These are phyloP conservation scores for Cetonia aurata DNA, from an alignment of 2,888 invertebrate genomes.

Conservation along the genomic window DNA sequence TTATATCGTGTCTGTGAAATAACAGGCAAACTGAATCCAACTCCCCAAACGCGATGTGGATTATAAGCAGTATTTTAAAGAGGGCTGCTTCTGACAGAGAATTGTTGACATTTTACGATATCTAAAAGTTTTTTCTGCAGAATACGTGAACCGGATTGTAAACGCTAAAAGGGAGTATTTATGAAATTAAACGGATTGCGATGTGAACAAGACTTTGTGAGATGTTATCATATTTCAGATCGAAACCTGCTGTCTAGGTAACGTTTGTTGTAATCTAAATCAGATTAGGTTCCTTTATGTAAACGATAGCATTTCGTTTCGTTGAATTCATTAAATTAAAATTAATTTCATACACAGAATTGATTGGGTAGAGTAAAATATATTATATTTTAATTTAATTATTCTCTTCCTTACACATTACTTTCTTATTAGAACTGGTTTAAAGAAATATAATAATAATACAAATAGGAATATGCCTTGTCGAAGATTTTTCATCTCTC, in stretches of 20 bases:
- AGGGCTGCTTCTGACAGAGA: constrained; percentile 51
- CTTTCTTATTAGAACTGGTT: constrained; percentile 47
- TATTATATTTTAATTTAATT: constrained; percentile 4
- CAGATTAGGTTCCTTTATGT: background rate
- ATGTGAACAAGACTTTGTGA: constrained; percentile 42
- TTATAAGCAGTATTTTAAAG: constrained; percentile 40
- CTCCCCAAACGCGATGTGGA: constrained; percentile 30
- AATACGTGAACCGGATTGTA: constrained; percentile 55
- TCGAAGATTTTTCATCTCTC: constrained; percentile 11
- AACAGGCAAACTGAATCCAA: constrained; percentile 23
- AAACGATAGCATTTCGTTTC: too few species aligned
- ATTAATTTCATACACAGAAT: too few species aligned
- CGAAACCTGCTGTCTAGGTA: constrained; percentile 14
- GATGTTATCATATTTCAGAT: constrained; percentile 38
- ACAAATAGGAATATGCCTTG: too few species aligned
- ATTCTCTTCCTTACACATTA: constrained; percentile 52
- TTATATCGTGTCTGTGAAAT: constrained; percentile 17
- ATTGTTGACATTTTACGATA: constrained; percentile 58
- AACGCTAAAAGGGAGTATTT: constrained; percentile 37
- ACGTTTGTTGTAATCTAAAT: constrained; percentile 6
- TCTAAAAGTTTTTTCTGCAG: constrained; percentile 53
- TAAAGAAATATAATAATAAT: too few species aligned
- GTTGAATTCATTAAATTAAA: too few species aligned
- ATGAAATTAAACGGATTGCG: constrained; percentile 44
- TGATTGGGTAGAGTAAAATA: too few species aligned